Evolutionary conservation across 2,888 invertebrate species (phyloP).

Genomic region (Tineola bisselliella): DNA sequence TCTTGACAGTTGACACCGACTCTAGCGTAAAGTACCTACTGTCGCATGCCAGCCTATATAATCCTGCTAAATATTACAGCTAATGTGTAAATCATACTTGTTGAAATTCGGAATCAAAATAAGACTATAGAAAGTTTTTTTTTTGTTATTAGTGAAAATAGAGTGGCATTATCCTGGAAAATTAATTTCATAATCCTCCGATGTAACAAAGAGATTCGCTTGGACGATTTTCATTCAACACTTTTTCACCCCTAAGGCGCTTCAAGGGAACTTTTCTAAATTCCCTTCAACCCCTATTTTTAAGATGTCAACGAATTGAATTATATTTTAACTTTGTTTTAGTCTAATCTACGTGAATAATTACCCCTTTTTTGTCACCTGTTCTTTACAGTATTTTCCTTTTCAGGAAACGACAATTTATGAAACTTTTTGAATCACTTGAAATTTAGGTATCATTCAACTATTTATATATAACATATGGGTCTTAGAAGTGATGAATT

Average conservation of each 20-base stretch:
- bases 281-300: not conserved
- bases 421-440: too few relatives aligned
- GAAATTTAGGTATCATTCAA: too few relatives aligned
- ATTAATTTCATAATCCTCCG: not conserved
- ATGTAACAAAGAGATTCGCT: not conserved
- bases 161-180: not conserved
- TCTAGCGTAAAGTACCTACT: too few relatives aligned
- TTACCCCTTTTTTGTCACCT: not conserved
- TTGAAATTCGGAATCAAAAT: too few relatives aligned
- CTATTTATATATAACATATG: too few relatives aligned
- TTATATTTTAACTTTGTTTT: conserved; percentile 3
- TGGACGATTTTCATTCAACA: not conserved
- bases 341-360: conserved; percentile 3
- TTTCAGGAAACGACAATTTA: not conserved
- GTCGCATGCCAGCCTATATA: too few relatives aligned
- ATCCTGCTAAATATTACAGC: not conserved
- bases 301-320: conserved; percentile 6
- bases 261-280: not conserved
- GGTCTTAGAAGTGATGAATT: too few relatives aligned
- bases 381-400: not conserved
- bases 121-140: too few relatives aligned
- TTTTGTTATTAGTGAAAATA: not conserved
- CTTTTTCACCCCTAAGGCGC: not conserved
- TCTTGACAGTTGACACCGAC: too few relatives aligned
- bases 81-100: too few relatives aligned